Conservation (phyloP, 37 sponge, comb jelly and placozoan species). For the Geodia barretti region DNA sequence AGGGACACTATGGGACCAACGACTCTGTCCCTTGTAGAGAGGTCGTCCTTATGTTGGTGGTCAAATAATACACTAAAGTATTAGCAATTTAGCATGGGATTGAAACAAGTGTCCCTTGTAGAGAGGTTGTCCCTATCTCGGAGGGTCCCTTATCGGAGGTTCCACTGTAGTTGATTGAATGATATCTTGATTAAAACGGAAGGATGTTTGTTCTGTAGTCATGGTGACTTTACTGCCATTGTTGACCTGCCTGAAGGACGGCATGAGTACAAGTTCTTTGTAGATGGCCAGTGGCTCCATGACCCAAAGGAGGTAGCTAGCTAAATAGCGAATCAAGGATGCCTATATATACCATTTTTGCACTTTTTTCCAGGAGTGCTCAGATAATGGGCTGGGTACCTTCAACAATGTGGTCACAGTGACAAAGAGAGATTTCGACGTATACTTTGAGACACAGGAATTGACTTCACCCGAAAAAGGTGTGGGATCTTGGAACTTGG, state of each 20-base stretch:
- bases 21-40: too few species aligned
- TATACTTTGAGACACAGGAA: slow-evolving; percentile 48
- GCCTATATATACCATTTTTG: background rate
- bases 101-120: too few species aligned
- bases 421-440: slow-evolving; percentile 73
- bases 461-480: slow-evolving; percentile 22
- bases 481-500: background rate
- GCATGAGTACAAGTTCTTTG: slow-evolving; percentile 87
- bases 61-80: too few species aligned
- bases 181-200: too few species aligned
- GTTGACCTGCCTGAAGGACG: slow-evolving; percentile 79
- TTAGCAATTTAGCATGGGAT: too few species aligned
- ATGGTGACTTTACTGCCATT: slow-evolving; percentile 82
- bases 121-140: too few species aligned
- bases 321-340: too few species aligned
- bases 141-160: too few species aligned
- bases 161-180: too few species aligned
- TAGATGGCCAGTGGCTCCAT: slow-evolving; percentile 89
- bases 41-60: too few species aligned
- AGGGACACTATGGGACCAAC: too few species aligned
- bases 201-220: slow-evolving; percentile 51
- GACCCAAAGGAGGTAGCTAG: slow-evolving; percentile 70
- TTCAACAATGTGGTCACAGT: slow-evolving; percentile 73
- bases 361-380: slow-evolving; percentile 17
- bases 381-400: slow-evolving; percentile 71